Evolutionary conservation across 2,113 vertebrate genomes (phyloP).

Genomic region (Cygnus atratus): DNA sequence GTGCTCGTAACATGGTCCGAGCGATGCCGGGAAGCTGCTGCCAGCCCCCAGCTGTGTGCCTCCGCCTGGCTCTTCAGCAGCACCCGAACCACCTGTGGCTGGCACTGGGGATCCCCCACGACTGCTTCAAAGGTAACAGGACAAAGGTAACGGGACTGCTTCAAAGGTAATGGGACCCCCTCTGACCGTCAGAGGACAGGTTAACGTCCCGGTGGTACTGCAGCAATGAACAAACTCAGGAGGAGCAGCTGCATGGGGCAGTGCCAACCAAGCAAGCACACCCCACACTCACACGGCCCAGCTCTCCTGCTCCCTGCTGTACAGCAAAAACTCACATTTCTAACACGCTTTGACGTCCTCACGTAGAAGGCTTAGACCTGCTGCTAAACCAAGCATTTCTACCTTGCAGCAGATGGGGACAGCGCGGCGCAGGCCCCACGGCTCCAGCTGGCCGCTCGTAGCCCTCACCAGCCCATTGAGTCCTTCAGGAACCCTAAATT

Average conservation of each 20-base stretch:
- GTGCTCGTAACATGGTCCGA: not conserved
- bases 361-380: not conserved
- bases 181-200: not conserved
- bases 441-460: not conserved
- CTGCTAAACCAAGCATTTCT: not conserved
- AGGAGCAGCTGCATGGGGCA: not conserved
- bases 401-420: not conserved
- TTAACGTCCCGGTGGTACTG: fast-evolving
- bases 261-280: not conserved
- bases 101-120: not conserved
- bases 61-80: not conserved
- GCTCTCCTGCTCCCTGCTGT: not conserved
- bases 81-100: not conserved
- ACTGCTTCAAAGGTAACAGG: not conserved
- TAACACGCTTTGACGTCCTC: not conserved
- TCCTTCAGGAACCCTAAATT: not conserved
- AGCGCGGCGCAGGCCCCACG: too few species aligned
- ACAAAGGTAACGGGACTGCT: too few species aligned
- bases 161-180: not conserved
- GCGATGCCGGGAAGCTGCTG: fast-evolving
- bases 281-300: not conserved
- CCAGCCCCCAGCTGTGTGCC: not conserved
- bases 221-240: not conserved
- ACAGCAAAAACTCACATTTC: not conserved
- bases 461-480: not conserved